These are phyloP conservation scores for Spilogale gracilis DNA, from an alignment of 2,113 vertebrate genomes.

Conservation along the genomic window DNA sequence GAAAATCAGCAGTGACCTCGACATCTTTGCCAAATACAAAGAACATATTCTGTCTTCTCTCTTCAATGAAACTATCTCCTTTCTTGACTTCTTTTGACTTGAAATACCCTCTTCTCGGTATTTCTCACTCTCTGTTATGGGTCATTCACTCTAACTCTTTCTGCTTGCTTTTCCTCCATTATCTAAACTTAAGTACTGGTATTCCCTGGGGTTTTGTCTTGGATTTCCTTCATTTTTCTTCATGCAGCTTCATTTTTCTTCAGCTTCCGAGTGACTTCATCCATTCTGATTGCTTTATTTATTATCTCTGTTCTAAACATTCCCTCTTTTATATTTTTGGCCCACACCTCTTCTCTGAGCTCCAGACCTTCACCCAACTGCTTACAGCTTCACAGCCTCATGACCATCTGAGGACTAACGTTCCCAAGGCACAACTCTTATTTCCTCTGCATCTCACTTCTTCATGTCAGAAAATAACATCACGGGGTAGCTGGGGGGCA, in stretches of 20 bases:
- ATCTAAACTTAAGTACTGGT: background rate
- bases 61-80: background rate
- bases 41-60: background rate
- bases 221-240: background rate
- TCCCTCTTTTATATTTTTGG: background rate
- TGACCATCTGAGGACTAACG: background rate
- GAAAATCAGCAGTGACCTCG: background rate
- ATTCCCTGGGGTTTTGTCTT: background rate
- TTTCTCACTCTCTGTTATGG: background rate
- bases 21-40: background rate
- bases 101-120: background rate
- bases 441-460: background rate
- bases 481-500: no score
- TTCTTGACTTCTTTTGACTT: background rate
- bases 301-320: background rate
- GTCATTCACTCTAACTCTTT: background rate
- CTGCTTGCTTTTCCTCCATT: background rate
- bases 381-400: background rate
- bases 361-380: background rate
- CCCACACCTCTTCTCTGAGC: background rate
- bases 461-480: background rate
- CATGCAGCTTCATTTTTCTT: background rate
- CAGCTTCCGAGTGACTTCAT: background rate
- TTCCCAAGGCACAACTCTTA: background rate
- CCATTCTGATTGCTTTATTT: background rate